Evolutionary conservation across 35 echinoderm and acorn worm species (phyloP), one percentile per base, ranked within the genome.

Genomic region (Apostichopus japonicus): DNA sequence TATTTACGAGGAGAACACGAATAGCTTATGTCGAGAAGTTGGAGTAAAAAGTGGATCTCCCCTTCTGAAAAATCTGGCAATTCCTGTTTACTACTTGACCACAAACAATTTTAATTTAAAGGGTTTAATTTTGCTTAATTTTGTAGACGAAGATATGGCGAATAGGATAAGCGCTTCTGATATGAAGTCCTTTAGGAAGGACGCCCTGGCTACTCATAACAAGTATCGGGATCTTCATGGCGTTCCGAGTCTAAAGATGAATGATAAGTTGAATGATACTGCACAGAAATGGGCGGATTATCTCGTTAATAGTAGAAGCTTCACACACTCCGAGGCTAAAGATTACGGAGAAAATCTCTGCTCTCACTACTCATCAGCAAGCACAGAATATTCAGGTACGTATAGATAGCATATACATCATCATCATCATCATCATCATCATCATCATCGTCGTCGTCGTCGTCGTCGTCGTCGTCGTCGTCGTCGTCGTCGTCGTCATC

Each of bases 221-320:
- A 92, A 93, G 19, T 86, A 93, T 55, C 91, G 97, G 54, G 86
- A 90, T 61, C 90, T 92, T 53, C 97, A 99, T 51, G 93, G 92
- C 6, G 95, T 92, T 19, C 54, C 77, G 21, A 23, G 63, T 53
- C 56, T 99, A 90, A 96, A 92, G 54, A 65, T 94, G 72, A 95
- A 92, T 22, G 83, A 91, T 53, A 90, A 92, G 1, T 82, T 96
- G 6, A 79, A 72, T 44, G 95, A 95, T 23, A 56, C 58, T 33
- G 93, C 97, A 6, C 97, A 96, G 79, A 90, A 94, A 17, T 96
- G 93, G 93, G 97, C 97, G 10, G 95, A 99, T 16, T 93, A 99
- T 65, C 87, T 99, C 9, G 93, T 87, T 7, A 90, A 87, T n/a
- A 96, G 17, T 10, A 83, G 92, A 11, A 86, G 4, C 16, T 94